Evolutionary conservation across 2,888 invertebrate genomes (phyloP), one percentile per base, ranked within the genome.

Genomic region (Byasa hedistus): DNA sequence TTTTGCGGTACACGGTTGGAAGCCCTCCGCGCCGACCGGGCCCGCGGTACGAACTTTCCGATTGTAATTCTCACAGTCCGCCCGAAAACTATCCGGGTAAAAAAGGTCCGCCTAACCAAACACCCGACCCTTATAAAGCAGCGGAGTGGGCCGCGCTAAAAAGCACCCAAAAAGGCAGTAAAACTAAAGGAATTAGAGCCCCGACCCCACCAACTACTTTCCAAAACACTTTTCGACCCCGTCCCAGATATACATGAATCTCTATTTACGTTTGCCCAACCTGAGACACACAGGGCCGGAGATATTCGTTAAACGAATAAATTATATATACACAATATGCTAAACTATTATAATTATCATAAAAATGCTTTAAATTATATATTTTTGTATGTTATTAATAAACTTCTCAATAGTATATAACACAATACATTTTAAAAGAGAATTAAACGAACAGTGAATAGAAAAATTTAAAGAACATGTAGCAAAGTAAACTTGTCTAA

Each of bases 21-120:
- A 69, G 55, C 69, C 66, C 68, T 66, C n/a, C 12, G 52, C 57
- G 60, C 24, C 44, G 24, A 32, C 39, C 71, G 76, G 76, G 77
- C 75, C 72, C 68, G 58, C 68, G 70, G 73, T 78, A 82, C 80
- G 80, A 88, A 85, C 80, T 85, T 84, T 81, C 78, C 77, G 79
- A 80, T 79, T 75, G 79, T 81, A 84, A 84, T 84, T 81, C 81
- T 79, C 79, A 76, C 81, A 82, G 87, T 85, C 86, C 83, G 80
- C 76, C 76, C 75, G 77, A 83, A 84, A 90, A 89, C 89, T 89
- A 88, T 84, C 77, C 83, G 76, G 82, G 80, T 82, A 91, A 91
- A 91, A 91, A 91, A 91, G 91, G 91, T 88, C 83, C 81, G 81
- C 89, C 91, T 89, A 90, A 87, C 90, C 89, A 91, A 91, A 91